Base-by-base conservation (phyloP, 1,140 invertebrate genomes). In the Monomorium pharaonis region DNA sequence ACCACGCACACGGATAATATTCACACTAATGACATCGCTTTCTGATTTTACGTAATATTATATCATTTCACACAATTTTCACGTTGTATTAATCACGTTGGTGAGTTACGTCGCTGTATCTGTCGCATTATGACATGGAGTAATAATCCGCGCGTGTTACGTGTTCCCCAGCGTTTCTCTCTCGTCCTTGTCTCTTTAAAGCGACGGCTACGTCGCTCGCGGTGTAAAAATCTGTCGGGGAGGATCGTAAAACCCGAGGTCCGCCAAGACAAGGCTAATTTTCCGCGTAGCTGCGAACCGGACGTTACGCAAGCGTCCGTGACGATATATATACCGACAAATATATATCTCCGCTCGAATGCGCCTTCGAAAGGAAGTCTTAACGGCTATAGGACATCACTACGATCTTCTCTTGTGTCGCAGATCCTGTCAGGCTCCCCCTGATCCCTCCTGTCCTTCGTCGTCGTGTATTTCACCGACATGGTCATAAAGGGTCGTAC, bases 401-500 rank as follows among this genome's bases (percentile, higher is more conserved):
- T 21, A 47, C 56, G 65, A 47, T 85, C 18, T 54, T 77, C 69
- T 74, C 24, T 60, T 42, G 14, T 65, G 21, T 70, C 70, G 67
- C 27, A 21, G 54, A 72, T 51, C 6, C 51, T 58, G 33, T 21
- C 30, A 27, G 21, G 6, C 42, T 56, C 12, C 21, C n/a, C 63
- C 65, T 65, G 74, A 24, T 70, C 33, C 49, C 16, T 33, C n/a
- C 27, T 30, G n/a, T 30, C n/a, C 51, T 24, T 4, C 56, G 56
- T 4, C 56, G 56, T 42, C 63, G 51, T 60, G 51, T 83, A 30
- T 58, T 72, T 67, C 84, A 27, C 56, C 69, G 33, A 75, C 80
- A 85, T 51, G 69, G 54, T 16, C 89, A 74, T 89, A 89, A 90
- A 90, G 88, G 74, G 33, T 75, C 60, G 54, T 78, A 70, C 77